These are phyloP conservation scores for Drosophila rhopaloa DNA, from an alignment of 1,140 invertebrate genomes.

Conservation along the genomic window DNA sequence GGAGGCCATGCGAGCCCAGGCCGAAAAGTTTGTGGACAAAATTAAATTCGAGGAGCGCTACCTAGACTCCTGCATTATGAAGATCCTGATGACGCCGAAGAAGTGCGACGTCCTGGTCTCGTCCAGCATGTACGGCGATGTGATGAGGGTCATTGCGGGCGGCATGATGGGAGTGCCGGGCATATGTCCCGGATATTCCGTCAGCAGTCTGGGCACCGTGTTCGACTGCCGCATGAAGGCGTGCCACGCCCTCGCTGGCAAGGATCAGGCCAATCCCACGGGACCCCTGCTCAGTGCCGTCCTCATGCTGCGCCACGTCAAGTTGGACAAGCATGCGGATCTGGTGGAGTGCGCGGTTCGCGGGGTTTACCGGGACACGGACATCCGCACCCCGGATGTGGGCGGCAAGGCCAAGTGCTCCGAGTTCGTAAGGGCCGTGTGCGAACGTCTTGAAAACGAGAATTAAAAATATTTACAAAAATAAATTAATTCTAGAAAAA, in stretches of 20 bases:
- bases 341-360: constrained; percentile 36
- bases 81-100: constrained; percentile 43
- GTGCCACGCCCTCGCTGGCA: constrained; percentile 9
- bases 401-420: constrained; percentile 54
- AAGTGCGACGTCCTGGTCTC: constrained; percentile 48
- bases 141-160: constrained; percentile 44
- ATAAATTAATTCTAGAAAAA: too few relatives aligned
- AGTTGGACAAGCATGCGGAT: constrained; percentile 17
- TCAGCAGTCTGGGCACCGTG: constrained; percentile 31
- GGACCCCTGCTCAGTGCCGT: constrained; percentile 45
- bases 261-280: constrained; percentile 60
- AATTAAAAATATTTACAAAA: too few relatives aligned
- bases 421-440: constrained; percentile 54
- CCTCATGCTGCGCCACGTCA: constrained; percentile 45
- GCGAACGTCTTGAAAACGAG: not conserved
- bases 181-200: constrained; percentile 49
- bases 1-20: constrained; percentile 36
- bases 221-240: constrained; percentile 33
- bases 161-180: constrained; percentile 49
- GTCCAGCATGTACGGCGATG: constrained; percentile 74
- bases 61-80: constrained; percentile 55
- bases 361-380: constrained; percentile 43
- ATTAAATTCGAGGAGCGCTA: constrained; percentile 61
- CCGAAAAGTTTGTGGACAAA: not conserved
- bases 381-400: constrained; percentile 53